Conservation (phyloP, 2,888 invertebrate species). For the Drosophila niveifrons region DNA sequence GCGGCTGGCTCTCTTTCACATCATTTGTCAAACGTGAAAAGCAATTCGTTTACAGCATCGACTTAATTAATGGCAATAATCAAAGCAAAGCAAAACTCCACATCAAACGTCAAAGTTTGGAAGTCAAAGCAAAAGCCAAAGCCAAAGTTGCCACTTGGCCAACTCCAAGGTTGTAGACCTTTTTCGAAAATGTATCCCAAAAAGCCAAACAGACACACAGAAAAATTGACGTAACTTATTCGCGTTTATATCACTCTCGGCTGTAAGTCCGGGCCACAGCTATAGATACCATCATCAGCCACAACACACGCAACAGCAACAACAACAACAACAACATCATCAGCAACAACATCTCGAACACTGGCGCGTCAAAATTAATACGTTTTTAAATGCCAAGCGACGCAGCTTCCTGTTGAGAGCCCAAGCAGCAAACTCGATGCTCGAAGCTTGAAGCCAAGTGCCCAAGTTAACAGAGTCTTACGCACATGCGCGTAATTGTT, state of each 20-base stretch:
- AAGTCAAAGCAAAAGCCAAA: neutral
- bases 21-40: conserved; percentile 70
- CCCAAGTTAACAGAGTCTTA: conserved; percentile 65
- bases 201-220: conserved; percentile 32
- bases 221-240: conserved; percentile 80
- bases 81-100: conserved; percentile 55
- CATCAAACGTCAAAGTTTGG: conserved; percentile 1
- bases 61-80: conserved; percentile 75
- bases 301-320: conserved; percentile 37
- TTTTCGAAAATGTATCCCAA: conserved; percentile 47
- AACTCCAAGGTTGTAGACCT: conserved; percentile 75
- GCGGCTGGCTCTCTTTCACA: conserved; percentile 42
- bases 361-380: conserved; percentile 80
- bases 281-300: conserved; percentile 76
- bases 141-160: conserved; percentile 27
- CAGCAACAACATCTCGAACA: conserved; percentile 30
- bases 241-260: conserved; percentile 76
- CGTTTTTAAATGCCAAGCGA: conserved; percentile 80
- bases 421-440: neutral
- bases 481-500: conserved; percentile 81
- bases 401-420: conserved; percentile 76
- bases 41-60: conserved; percentile 64
- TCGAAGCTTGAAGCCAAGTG: conserved; percentile 38
- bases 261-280: conserved; percentile 46
- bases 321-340: conserved; percentile 24